Percentiles rank a stretch among this genome's conserved stretches.
These are phyloP conservation scores for Acanthiza pusilla DNA, from an alignment of 2,797 vertebrate genomes.

Conservation along the genomic window DNA sequence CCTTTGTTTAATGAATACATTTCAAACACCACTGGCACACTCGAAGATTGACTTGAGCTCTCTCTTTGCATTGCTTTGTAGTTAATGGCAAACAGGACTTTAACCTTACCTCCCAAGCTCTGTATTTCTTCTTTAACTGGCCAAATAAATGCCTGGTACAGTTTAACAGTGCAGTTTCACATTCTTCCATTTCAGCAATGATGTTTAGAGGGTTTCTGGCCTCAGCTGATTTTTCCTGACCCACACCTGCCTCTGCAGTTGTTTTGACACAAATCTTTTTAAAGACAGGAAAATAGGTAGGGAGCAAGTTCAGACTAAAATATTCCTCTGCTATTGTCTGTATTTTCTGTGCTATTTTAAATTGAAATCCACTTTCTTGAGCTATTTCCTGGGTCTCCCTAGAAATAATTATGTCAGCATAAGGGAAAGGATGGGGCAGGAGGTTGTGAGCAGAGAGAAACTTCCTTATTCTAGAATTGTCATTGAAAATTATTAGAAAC, in stretches of 20 bases:
- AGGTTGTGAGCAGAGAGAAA: not conserved
- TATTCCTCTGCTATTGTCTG: not conserved
- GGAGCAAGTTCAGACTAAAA: not conserved
- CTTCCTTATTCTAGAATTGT: not conserved
- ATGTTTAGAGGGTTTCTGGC: not conserved
- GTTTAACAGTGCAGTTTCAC: not conserved
- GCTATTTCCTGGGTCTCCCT: not conserved
- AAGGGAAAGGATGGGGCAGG: not conserved
- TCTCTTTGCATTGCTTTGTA: not conserved
- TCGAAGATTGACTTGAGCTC: not conserved
- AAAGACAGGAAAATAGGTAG: not conserved
- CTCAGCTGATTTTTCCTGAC: not conserved
- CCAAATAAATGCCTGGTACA: not conserved
- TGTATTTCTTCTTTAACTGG: not conserved
- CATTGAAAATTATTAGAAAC: not conserved
- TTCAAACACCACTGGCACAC: not conserved
- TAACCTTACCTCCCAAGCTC: not conserved
- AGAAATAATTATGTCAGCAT: fast-evolving
- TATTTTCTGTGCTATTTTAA: not conserved
- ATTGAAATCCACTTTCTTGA: not conserved
- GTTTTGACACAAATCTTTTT: not conserved
- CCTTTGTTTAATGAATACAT: not conserved
- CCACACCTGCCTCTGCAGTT: not conserved
- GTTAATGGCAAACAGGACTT: not conserved
- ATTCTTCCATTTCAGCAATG: not conserved